Evolutionary conservation across 2,888 invertebrate genomes (phyloP), one percentile per base, ranked within the genome.

Genomic region (Eledone cirrhosa): DNA sequence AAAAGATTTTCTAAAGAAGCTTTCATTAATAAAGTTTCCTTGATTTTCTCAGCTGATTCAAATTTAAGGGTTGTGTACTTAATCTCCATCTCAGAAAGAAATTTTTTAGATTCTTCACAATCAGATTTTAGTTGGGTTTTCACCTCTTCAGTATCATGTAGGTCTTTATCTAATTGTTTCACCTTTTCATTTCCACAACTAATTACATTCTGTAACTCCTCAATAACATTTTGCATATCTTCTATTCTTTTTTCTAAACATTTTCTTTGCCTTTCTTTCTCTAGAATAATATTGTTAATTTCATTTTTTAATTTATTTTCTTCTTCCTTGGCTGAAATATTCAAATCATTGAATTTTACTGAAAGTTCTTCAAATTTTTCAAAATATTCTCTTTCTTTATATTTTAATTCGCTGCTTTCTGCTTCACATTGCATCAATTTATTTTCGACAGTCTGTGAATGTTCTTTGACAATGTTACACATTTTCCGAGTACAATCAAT

Each of bases 241-340:
- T 29, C n/a, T 13, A 33, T 22, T 13, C 41, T 72, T 1, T 72
- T 22, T n/a, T 72, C 33, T n/a, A 72, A 41, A 72, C 29, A 16
- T 72, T 72, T 72, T 72, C 33, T 24, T 13, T 41, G 16, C 22
- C 31, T 33, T 33, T 72, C 72, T 7, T 72, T 72, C 24, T 72
- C 72, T n/a, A 4, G 41, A 41, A 41, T 16, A 72, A 41, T 41
- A n/a, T 41, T 41, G 31, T n/a, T 33, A 16, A 72, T 33, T 72
- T 72, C 41, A 72, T 31, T n/a, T 72, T 72, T 72, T 41, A 72
- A 41, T n/a, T 72, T 33, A 19, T 41, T 72, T 72, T 72, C 33
- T 72, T 72, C 72, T 7, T 72, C 72, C 22, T n/a, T 72, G 22
- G 72, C 72, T 13, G 72, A 72, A n/a, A 72, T 72, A 33, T 72